Base-by-base conservation (phyloP, 2,888 invertebrate genomes). In the Drosophila falleni region DNA sequence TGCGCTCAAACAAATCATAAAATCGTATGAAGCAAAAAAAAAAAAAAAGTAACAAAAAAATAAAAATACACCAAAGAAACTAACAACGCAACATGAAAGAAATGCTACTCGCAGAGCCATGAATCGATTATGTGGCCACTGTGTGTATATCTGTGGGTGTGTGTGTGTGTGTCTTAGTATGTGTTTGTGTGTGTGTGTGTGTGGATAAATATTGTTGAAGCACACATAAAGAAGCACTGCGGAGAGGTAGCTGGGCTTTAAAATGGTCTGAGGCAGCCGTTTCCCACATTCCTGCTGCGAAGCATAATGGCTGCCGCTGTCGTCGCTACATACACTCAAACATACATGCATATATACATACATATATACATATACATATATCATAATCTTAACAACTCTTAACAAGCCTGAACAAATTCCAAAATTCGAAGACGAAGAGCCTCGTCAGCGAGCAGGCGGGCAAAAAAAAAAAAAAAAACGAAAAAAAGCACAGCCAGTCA, bases 311-410 rank as follows among this genome's bases (percentile, higher is more conserved):
- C 90, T 86, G 82, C 73, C 70, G 73, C 65, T 69, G 69, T 79
- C 77, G 79, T 85, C 71, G 68, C 58, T 58, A 23, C 49, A 60
- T 46, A 58, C 23, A 58, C 10, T 26, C 65, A 71, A 53, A 62
- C 67, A 58, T 35, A 60, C 37, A 72, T 41, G 66, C 46, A 71
- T 6, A 55, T 44, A 60, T 16, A 37, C 39, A 66, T 41, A 56
- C 46, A 29, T 55, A 51, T 68, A 65, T 49, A 50, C 62, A 69
- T 71, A 74, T 80, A 85, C 85, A 86, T 90, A 91, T 91, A 90
- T 90, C 91, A 90, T 90, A 91, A 91, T 90, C 89, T 90, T 91
- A 90, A 90, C 90, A 90, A 91, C 91, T 90, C 90, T 90, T 90
- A 91, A 91, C 90, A 90, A 91, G 90, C 80, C 89, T 86, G 82